Evolutionary conservation across 2,797 vertebrate species (phyloP).

Genomic region (Danio aesculapii): DNA sequence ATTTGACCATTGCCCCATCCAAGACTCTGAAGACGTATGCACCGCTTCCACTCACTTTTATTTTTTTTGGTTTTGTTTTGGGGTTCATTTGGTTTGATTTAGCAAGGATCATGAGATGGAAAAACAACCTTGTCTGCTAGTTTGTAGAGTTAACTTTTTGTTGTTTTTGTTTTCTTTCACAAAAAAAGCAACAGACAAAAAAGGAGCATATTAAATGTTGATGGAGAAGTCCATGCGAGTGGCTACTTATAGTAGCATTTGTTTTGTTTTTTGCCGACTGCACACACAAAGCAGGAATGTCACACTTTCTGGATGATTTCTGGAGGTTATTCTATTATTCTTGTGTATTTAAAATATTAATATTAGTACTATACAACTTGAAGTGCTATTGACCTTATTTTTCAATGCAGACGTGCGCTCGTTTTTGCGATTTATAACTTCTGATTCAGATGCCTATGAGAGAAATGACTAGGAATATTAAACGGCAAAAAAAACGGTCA

Average conservation of each 20-base stretch:
- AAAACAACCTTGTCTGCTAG: conserved; percentile 60
- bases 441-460: too few relatives aligned
- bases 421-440: too few relatives aligned
- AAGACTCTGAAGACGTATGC: conserved; percentile 68
- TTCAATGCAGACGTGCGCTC: too few relatives aligned
- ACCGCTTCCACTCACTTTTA: conserved; percentile 72
- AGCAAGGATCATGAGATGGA: conserved; percentile 60
- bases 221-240: conserved; percentile 69
- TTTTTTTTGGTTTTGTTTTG: conserved; percentile 55
- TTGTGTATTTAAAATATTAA: not conserved
- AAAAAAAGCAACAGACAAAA: conserved; percentile 65
- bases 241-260: conserved; percentile 50
- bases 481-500: too few relatives aligned
- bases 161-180: conserved; percentile 69
- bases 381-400: not conserved
- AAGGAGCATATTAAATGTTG: conserved; percentile 77
- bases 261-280: not conserved
- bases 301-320: not conserved
- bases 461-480: too few relatives aligned
- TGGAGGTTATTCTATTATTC: not conserved
- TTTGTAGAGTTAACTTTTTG: conserved; percentile 75
- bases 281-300: not conserved
- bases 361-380: not conserved
- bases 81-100: conserved; percentile 67
- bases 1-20: conserved; percentile 44